These are phyloP conservation scores for Tetramorium bicarinatum DNA, from an alignment of 2,888 invertebrate species.

Conservation along the genomic window DNA sequence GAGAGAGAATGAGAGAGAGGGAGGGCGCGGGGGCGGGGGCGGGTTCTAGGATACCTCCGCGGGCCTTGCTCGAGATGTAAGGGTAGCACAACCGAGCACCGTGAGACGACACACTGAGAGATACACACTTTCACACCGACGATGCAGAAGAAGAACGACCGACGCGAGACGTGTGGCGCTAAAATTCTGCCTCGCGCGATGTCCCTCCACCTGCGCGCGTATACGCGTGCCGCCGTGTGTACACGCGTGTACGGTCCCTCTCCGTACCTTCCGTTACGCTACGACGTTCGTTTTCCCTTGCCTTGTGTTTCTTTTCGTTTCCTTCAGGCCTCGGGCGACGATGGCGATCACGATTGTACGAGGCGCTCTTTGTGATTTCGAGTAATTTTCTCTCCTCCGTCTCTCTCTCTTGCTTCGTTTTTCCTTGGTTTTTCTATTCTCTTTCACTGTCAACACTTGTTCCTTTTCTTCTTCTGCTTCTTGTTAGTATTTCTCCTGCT, in stretches of 20 bases:
- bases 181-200: constrained; percentile 41
- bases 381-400: neutral
- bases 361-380: neutral
- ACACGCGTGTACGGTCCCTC: constrained; percentile 35
- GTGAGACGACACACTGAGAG: constrained; percentile 67
- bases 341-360: constrained; percentile 24
- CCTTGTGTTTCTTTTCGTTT: neutral
- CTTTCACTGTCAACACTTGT: constrained; percentile 13
- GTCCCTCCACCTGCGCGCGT: constrained; percentile 14
- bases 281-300: neutral
- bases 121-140: constrained; percentile 69
- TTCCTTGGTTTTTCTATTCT: constrained; percentile 2
- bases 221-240: constrained; percentile 7
- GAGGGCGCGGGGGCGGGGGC: constrained; percentile 68
- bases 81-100: constrained; percentile 71
- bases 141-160: constrained; percentile 51
- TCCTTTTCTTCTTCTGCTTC: constrained; percentile 34
- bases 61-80: constrained; percentile 71
- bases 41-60: constrained; percentile 77
- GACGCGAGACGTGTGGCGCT: constrained; percentile 41
- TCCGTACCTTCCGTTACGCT: constrained; percentile 3
- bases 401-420: constrained; percentile 3
- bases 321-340: constrained; percentile 5
- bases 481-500: constrained; percentile 34
- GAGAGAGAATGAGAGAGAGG: neutral